These are phyloP conservation scores for Copidosoma aretas DNA, from an alignment of 2,888 invertebrate species.

Conservation along the genomic window DNA sequence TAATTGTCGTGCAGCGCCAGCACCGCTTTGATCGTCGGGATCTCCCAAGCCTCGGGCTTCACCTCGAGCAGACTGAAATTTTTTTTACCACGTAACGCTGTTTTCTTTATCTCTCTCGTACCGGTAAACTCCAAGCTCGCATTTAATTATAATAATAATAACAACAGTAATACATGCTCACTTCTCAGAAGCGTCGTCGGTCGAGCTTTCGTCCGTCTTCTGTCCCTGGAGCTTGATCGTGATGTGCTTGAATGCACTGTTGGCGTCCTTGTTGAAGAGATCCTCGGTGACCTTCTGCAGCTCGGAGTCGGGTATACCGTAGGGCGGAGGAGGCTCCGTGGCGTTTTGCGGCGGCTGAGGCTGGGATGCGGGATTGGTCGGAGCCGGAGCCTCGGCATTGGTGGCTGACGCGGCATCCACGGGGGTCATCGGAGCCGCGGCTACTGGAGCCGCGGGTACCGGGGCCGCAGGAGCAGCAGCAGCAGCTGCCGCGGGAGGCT, in stretches of 20 bases:
- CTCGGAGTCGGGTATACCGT: slow-evolving; percentile 69
- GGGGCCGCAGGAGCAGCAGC: slow-evolving; percentile 38
- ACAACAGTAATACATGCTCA: slow-evolving; percentile 59
- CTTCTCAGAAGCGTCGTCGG: slow-evolving; percentile 79
- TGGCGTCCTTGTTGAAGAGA: slow-evolving; percentile 74
- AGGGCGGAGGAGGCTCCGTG: slow-evolving; percentile 46
- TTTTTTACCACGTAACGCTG: too few relatives aligned
- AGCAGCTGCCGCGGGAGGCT: slow-evolving; percentile 36
- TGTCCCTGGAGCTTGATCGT: slow-evolving; percentile 78
- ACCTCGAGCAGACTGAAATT: slow-evolving; percentile 71
- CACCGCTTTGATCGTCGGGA: slow-evolving; percentile 78
- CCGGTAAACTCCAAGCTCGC: slow-evolving; percentile 42
- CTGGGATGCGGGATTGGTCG: slow-evolving; percentile 5
- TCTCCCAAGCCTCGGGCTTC: slow-evolving; percentile 70
- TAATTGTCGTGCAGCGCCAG: slow-evolving; percentile 81
- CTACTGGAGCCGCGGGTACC: slow-evolving; percentile 30
- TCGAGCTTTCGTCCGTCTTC: slow-evolving; percentile 74
- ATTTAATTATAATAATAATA: not conserved
- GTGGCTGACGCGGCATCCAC: slow-evolving; percentile 32
- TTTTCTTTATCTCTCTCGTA: too few relatives aligned
- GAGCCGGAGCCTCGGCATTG: slow-evolving; percentile 24
- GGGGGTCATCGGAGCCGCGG: slow-evolving; percentile 32
- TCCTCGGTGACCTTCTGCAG: slow-evolving; percentile 75
- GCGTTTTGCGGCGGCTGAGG: slow-evolving; percentile 4
- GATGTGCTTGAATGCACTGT: slow-evolving; percentile 75